Percentiles rank a stretch among this genome's conserved stretches.
phyloP scores from a whole-genome alignment of 2,797 vertebrate genomes.

The Rhadinocentrus ornatus region DNA sequence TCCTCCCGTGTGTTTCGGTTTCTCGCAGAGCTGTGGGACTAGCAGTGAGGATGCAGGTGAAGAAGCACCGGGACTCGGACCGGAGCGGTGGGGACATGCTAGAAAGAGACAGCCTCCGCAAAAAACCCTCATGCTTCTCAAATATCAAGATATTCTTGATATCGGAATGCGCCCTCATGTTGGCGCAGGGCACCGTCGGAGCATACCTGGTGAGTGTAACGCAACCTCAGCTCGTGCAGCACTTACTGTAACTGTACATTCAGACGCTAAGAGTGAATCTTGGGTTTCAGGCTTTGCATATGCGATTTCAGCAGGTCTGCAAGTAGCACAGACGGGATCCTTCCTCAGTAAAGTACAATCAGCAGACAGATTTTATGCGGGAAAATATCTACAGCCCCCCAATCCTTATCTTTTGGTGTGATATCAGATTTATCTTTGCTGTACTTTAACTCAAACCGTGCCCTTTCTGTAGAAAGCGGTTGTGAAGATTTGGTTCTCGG shows the following conservation, averaged over 20 bases:
- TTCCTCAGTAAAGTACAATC: conserved; percentile 4
- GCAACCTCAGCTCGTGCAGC: not conserved
- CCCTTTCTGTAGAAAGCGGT: not conserved
- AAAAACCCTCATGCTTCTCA: conserved; percentile 91
- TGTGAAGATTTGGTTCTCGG: conserved; percentile 2
- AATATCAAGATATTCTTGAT: conserved; percentile 97
- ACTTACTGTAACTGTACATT: not conserved
- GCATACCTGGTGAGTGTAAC: conserved; percentile 95
- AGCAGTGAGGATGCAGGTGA: conserved; percentile 85
- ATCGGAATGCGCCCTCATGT: conserved; percentile 97
- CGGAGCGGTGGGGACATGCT: conserved; percentile 81
- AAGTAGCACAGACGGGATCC: not conserved
- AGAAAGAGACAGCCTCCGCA: conserved; percentile 82
- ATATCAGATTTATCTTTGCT: not conserved
- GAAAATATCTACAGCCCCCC: not conserved
- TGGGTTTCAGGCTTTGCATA: conserved; percentile 3
- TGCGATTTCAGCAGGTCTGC: not conserved
- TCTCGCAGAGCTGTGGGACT: conserved; percentile 43
- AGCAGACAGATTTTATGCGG: not conserved
- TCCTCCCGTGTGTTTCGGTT: conserved; percentile 24
- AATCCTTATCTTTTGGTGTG: not conserved
- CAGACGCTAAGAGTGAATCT: not conserved
- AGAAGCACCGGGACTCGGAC: conserved; percentile 78
- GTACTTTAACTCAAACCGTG: not conserved
- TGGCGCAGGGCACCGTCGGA: conserved; percentile 97